phyloP scores from a whole-genome alignment of 2,797 vertebrate genomes.

The Ceryle rudis region DNA sequence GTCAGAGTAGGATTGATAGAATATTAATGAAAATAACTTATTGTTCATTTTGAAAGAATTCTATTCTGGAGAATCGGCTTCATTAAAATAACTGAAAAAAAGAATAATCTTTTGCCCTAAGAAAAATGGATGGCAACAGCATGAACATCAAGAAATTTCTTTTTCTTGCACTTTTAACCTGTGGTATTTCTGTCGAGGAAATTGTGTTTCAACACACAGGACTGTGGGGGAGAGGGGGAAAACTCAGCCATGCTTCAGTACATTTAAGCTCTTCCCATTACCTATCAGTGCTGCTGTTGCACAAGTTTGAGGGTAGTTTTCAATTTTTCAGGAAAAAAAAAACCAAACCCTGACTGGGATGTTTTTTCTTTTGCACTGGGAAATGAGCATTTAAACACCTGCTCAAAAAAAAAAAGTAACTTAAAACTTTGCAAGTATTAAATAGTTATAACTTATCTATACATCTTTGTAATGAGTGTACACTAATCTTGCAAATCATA shows the following conservation, averaged over 20 bases:
- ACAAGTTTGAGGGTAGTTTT: neutral
- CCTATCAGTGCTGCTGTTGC: constrained; percentile 50
- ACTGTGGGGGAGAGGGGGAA: constrained; percentile 33
- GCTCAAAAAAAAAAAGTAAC: constrained; percentile 61
- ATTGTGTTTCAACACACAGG: constrained; percentile 41
- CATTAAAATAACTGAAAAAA: constrained; percentile 55
- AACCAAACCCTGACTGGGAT: constrained; percentile 59
- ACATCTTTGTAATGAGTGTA: constrained; percentile 78
- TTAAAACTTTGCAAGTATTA: constrained; percentile 78
- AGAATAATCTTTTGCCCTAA: constrained; percentile 35
- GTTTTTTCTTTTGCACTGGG: constrained; percentile 80
- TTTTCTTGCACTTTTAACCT: constrained; percentile 71
- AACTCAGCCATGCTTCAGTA: constrained; percentile 44
- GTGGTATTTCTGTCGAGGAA: constrained; percentile 72
- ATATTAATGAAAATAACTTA: constrained; percentile 73
- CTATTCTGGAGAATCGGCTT: constrained; percentile 51
- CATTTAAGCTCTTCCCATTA: constrained; percentile 58
- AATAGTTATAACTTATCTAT: constrained; percentile 76
- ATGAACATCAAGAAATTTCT: constrained; percentile 18
- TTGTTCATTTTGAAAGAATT: constrained; percentile 61
- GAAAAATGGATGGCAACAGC: constrained; percentile 44
- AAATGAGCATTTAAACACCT: constrained; percentile 77
- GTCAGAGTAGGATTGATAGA: constrained; percentile 61
- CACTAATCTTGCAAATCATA: constrained; percentile 76
- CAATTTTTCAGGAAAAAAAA: constrained; percentile 67